Base-by-base conservation (phyloP, 2,888 invertebrate species). In the Syrphus vitripennis region DNA sequence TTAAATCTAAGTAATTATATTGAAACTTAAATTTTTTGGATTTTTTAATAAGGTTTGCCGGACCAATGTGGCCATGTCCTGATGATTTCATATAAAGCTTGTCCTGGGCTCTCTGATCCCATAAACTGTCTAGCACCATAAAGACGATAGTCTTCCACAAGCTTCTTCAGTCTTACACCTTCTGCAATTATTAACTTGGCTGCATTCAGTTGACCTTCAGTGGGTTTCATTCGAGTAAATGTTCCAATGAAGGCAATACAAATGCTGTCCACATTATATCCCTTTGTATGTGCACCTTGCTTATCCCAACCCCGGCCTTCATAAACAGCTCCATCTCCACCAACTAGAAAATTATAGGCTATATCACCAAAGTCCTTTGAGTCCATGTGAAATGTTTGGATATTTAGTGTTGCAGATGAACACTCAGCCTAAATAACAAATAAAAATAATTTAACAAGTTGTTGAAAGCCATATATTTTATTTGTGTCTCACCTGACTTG, bases 311-410 rank as follows among this genome's bases (percentile, higher is more conserved):
- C 96, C 10, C 96, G 94, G 0, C 96, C 97, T 87, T 93, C 94
- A 90, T 96, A 97, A 0, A 95, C 95, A 0, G 94, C 93, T 0
- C 96, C 97, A 89, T 97, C 96, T 6, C 96, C 96, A 1, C 96
- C 97, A 0, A 97, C 94, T 10, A 97, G 90, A 89, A 96, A 97
- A 90, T 96, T 97, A 91, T 96, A 97, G 0, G 93, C 95, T 31
- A 96, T 95, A 90, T 97, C 96, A 63, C 91, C 93, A 94, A 95
- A 96, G 0, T 92, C 88, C n/a, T 89, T 90, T 24, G 93, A 93
- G 80, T 95, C 95, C 78, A 96, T 95, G 91, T 97, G 96, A 89
- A 93, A 95, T 55, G 92, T 93, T 90, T 96, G 96, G 31, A 91
- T 90, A 3, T 87, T 82, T 2, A 88, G 88, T 0, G 89, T 94